Evolutionary conservation across 2,797 vertebrate species (phyloP).

Genomic region (Ispidina lecontei): DNA sequence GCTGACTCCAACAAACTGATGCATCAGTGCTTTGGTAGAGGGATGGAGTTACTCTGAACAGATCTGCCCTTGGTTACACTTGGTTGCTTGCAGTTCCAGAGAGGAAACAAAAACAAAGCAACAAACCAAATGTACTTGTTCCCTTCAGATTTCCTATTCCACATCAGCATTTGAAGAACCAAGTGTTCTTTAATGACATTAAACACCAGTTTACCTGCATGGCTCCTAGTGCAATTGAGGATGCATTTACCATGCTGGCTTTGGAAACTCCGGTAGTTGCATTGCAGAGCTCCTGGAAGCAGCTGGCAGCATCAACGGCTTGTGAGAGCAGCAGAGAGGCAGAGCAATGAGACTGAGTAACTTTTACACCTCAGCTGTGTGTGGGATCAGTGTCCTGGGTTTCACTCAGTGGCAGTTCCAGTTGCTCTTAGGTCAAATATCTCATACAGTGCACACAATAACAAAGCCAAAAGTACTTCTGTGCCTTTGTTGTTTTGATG

Average conservation of each 20-base stretch:
- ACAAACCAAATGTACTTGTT: background rate
- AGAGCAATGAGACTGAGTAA: background rate
- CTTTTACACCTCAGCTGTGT: background rate
- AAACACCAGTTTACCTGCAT: background rate
- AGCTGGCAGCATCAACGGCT: background rate
- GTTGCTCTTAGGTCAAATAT: background rate
- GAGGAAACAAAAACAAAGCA: too few species aligned
- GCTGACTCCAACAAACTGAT: background rate
- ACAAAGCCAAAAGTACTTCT: background rate
- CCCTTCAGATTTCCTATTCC: background rate
- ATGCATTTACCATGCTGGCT: background rate
- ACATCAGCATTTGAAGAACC: background rate
- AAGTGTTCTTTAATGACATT: background rate
- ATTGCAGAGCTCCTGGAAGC: constrained; percentile 32
- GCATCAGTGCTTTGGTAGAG: background rate
- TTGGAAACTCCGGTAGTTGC: background rate
- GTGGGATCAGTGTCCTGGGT: background rate
- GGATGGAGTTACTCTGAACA: background rate
- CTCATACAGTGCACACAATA: background rate
- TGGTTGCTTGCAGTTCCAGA: background rate
- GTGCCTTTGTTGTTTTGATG: background rate
- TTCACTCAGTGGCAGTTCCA: background rate
- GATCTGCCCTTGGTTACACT: background rate
- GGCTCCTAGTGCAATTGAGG: background rate
- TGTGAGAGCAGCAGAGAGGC: background rate